Evolutionary conservation across 1,140 invertebrate species (phyloP).

Genomic region (Nomia melanderi): DNA sequence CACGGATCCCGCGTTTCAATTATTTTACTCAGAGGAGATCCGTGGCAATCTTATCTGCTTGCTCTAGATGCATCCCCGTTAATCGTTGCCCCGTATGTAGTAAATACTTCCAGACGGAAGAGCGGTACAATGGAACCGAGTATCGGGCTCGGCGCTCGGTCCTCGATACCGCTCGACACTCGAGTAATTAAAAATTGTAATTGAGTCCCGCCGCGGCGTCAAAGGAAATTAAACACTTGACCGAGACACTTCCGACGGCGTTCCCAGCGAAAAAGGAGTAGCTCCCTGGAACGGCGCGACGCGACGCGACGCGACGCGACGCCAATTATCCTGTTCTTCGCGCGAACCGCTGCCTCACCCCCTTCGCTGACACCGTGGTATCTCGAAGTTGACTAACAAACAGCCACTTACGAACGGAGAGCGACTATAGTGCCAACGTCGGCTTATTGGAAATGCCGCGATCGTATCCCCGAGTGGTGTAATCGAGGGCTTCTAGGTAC

Average conservation of each 20-base stretch:
- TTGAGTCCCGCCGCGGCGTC: neutral
- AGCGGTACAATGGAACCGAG: neutral
- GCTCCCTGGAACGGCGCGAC: too few relatives aligned
- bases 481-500: constrained; percentile 41
- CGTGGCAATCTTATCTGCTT: constrained; percentile 9
- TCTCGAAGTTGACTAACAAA: constrained; percentile 12
- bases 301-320: too few relatives aligned
- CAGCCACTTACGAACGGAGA: constrained; percentile 6
- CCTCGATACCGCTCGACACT: neutral
- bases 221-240: neutral
- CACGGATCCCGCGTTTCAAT: constrained; percentile 18
- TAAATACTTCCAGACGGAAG: constrained; percentile 7
- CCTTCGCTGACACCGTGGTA: neutral
- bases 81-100: neutral
- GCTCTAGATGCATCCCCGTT: constrained; percentile 23
- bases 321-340: neutral
- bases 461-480: constrained; percentile 30
- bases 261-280: neutral
- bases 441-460: constrained; percentile 32
- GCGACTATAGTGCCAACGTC: neutral
- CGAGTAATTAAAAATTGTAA: constrained; percentile 36
- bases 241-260: neutral
- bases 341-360: neutral
- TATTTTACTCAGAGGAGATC: constrained; percentile 16
- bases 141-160: neutral